A percentile compares a stretch with the other conserved stretches of the same genome.
phyloP scores from a whole-genome alignment of 2,113 vertebrate species.

The Oreotrochilus melanogaster region DNA sequence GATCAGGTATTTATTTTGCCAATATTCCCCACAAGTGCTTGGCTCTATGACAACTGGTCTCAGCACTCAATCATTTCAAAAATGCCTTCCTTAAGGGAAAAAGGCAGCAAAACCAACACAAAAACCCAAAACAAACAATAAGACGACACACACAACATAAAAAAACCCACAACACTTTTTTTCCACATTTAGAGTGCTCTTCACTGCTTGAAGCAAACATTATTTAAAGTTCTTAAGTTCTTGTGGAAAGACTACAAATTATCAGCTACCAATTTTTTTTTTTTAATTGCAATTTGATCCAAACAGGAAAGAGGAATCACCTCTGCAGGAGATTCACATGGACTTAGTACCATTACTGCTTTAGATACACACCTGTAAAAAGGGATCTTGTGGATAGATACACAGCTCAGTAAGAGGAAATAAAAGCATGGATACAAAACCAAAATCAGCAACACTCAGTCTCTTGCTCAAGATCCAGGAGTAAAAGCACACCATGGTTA shows the following conservation, averaged over 20 bases:
- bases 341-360: background rate
- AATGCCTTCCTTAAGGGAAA: too few species aligned
- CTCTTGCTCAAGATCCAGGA: background rate
- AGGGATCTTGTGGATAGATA: background rate
- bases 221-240: background rate
- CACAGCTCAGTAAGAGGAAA: background rate
- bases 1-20: background rate
- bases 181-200: background rate
- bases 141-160: too few species aligned
- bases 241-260: background rate
- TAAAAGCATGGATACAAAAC: background rate
- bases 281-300: background rate
- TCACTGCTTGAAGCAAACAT: background rate
- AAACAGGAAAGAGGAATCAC: background rate
- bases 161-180: background rate
- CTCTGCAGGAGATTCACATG: background rate
- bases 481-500: rapidly evolving
- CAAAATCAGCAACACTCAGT: background rate
- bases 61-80: background rate
- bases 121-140: too few species aligned
- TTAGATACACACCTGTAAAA: background rate
- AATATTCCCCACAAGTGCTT: background rate
- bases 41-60: background rate
- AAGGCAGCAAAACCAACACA: too few species aligned
- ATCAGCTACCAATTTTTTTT: background rate